Base-by-base conservation (phyloP, 2,113 vertebrate genomes). In the Eonycteris spelaea region DNA sequence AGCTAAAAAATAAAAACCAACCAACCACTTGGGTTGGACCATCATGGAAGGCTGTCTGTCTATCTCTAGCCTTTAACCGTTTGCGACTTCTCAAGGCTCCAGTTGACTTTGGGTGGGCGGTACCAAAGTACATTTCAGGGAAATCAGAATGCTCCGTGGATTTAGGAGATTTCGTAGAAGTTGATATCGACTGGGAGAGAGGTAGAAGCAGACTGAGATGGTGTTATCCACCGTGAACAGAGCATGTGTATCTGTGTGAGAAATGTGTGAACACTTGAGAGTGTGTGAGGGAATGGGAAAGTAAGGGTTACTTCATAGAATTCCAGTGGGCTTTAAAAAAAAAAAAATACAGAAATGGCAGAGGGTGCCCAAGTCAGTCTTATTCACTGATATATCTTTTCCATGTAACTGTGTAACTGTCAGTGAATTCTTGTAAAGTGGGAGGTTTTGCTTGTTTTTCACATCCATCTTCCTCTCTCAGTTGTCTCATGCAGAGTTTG, bases 1-100 rank as follows among this genome's bases (percentile, higher is more conserved):
- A 96, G n/a, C 14, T 77, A 74, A 91, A 77, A 68, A 95, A 43
- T 59, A 45, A 94, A 95, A 77, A 38, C 15, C 30, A 82, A 5
- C 28, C 21, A 82, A 5, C 28, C 21, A 14, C 48, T 79, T 86
- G 91, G 90, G 14, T 82, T 63, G 73, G 71, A 89, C 21, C 12
- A 6, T 79, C 21, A 9, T 12, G 38, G 38, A 95, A 94, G 75
- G 22, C 63, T 91, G 28, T 86, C n/a, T 86, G 59, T 71, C 61
- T 82, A 8, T 77, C 57, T 90, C 12, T 74, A 92, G 48, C 51
- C 51, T 71, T 79, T 80, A 93, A 65, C 75, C 77, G 7, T 73
- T 90, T 35, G 67, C 1, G 7, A 80, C 61, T 90, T 94, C 65
- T 96, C 45, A 51, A 28, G 79, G 61, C 63, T 90, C 68, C 18